phyloP scores from a whole-genome alignment of 2,888 invertebrate genomes.

The Scaeva pyrastri region DNA sequence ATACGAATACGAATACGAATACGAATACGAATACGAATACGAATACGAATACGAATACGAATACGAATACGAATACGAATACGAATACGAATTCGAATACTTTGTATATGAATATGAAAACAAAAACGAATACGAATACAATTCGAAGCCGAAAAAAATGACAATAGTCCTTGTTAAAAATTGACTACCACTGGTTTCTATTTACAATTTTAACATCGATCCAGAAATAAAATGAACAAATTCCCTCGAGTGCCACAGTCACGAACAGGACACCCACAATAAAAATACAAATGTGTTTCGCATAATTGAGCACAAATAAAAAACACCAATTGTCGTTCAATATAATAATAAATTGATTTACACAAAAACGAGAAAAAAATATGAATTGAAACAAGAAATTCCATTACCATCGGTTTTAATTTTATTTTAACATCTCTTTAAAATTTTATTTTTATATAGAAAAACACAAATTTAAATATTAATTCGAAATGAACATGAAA shows the following conservation, averaged over 20 bases:
- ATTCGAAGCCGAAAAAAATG: too few species aligned
- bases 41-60: too few species aligned
- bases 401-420: slow-evolving; percentile 44
- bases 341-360: slow-evolving; percentile 55
- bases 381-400: slow-evolving; percentile 49
- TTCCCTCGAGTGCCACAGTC: slow-evolving; percentile 2
- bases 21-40: too few species aligned
- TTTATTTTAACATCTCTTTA: slow-evolving; percentile 1
- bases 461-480: neutral
- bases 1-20: too few species aligned
- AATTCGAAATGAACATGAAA: slow-evolving; percentile 1
- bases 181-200: slow-evolving; percentile 28
- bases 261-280: neutral
- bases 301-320: slow-evolving; percentile 61
- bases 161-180: too few species aligned
- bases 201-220: slow-evolving; percentile 45
- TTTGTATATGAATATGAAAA: too few species aligned
- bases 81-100: too few species aligned
- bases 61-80: too few species aligned
- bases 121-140: too few species aligned
- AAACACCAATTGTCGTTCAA: slow-evolving; percentile 18
- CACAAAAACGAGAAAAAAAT: slow-evolving; percentile 52
- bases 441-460: neutral
- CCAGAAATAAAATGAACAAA: slow-evolving; percentile 43
- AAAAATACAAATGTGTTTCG: slow-evolving; percentile 52